Evolutionary conservation across 2,797 vertebrate species (phyloP).

Genomic region (Dallia pectoralis): DNA sequence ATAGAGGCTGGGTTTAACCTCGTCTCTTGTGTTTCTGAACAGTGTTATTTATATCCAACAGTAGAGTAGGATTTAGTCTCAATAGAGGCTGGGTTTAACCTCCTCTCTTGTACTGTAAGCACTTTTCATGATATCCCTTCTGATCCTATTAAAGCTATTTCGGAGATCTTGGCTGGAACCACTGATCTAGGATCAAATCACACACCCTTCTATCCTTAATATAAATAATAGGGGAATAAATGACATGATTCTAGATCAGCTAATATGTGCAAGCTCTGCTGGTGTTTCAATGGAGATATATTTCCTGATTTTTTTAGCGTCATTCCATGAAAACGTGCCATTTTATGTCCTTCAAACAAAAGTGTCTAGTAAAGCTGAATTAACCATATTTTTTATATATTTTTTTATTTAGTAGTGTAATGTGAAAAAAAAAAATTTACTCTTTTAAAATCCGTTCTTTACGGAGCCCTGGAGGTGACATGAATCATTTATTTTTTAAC

Average conservation of each 20-base stretch:
- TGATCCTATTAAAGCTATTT: slow-evolving; percentile 74
- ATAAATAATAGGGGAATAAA: not conserved
- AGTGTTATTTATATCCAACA: not conserved
- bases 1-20: not conserved
- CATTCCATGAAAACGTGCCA: no score
- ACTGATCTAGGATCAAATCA: slow-evolving; percentile 54
- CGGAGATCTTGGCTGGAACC: slow-evolving; percentile 5
- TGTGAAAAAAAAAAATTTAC: no score
- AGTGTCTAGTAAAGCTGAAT: no score
- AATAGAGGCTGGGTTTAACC: not conserved
- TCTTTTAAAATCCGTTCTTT: no score
- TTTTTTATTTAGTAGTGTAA: no score
- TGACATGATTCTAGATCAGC: not conserved
- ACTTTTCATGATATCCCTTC: slow-evolving; percentile 58
- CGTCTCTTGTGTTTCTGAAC: slow-evolving; percentile 2
- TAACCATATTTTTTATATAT: no score
- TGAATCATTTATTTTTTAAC: no score
- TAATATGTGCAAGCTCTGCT: not conserved
- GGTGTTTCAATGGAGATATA: not conserved
- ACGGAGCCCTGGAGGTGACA: no score
- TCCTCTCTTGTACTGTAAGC: slow-evolving; percentile 65
- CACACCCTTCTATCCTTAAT: slow-evolving; percentile 6
- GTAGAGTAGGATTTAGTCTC: slow-evolving; percentile 10
- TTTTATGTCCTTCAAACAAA: no score
- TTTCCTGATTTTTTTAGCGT: not conserved